Evolutionary conservation across 2,888 invertebrate species (phyloP).

Genomic region (Eumerus sabulonum): DNA sequence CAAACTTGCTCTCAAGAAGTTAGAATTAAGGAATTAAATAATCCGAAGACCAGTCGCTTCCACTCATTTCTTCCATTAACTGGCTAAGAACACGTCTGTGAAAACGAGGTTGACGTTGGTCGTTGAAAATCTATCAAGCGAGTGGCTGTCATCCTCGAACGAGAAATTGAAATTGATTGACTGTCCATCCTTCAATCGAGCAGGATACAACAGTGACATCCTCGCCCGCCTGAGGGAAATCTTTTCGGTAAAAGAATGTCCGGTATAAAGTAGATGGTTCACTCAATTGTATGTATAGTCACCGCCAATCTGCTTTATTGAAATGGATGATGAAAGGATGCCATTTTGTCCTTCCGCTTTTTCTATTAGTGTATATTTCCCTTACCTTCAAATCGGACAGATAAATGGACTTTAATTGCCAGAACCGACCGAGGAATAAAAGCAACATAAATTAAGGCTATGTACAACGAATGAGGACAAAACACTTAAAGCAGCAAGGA

Average conservation of each 20-base stretch:
- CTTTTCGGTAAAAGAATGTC: slow-evolving; percentile 50
- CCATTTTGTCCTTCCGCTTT: slow-evolving; percentile 32
- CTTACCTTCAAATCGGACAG: slow-evolving; percentile 34
- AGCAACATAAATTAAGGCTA: background rate
- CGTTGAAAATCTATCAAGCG: too few species aligned
- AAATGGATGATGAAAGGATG: slow-evolving; percentile 51
- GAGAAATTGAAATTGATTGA: slow-evolving; percentile 51
- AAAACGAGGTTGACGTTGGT: too few species aligned
- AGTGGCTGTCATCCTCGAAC: slow-evolving; percentile 22
- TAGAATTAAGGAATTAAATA: too few species aligned
- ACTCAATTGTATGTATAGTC: slow-evolving; percentile 14
- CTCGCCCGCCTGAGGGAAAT: background rate
- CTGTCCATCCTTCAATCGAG: slow-evolving; percentile 37
- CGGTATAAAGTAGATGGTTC: slow-evolving; percentile 34
- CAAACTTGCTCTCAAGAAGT: too few species aligned
- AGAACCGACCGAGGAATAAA: slow-evolving; percentile 46
- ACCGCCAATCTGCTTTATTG: slow-evolving; percentile 27
- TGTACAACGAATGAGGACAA: too few species aligned
- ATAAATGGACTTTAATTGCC: slow-evolving; percentile 55
- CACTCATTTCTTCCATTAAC: too few species aligned
- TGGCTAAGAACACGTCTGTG: too few species aligned
- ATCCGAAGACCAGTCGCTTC: too few species aligned
- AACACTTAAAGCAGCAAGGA: too few species aligned
- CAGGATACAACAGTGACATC: slow-evolving; percentile 15
- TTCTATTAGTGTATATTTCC: background rate